Base-by-base conservation (phyloP, 2,888 invertebrate species). In the Trichopria drosophilae region DNA sequence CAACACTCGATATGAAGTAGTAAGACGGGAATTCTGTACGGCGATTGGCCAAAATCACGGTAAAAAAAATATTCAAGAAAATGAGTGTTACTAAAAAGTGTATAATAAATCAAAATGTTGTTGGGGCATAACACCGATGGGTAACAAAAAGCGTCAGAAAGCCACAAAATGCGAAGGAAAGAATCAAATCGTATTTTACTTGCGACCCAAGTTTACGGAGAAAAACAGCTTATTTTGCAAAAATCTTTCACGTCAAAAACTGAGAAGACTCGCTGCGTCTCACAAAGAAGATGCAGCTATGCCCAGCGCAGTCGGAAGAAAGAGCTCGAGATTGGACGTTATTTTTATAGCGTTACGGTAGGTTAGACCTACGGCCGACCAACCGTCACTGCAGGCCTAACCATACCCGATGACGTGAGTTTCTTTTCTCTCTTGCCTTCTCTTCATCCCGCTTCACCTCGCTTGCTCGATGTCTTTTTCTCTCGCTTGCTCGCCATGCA, bases 301-400 rank as follows among this genome's bases (percentile, higher is more conserved):
- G n/a, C n/a, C n/a, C n/a, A n/a, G n/a, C 29, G 29, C 29, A 28
- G 13, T 13, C 6, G 28, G n/a, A n/a, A n/a, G n/a, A n/a, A n/a
- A n/a, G n/a, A n/a, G n/a, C n/a, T n/a, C n/a, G n/a, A n/a, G n/a
- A n/a, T n/a, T n/a, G n/a, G 63, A 66, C 67, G 70, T 71, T 71
- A 71, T 71, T 71, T 71, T 70, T 71, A 71, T 71, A 69, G 68
- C 64, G 67, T 72, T 68, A 71, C 69, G 72, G 64, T 71, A 72
- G 72, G 71, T 69, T 72, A 72, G 67, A 71, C 64, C 64, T 59
- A 60, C 65, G 64, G 61, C 58, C 64, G 61, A 65, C 63, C 64
- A 59, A 58, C 55, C 61, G 61, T 60, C 64, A 65, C 61, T 51
- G 53, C 60, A 64, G 63, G 62, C 65, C 64, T 67, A 69, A 65